A percentile compares a stretch with the other conserved stretches of the same genome.
Evolutionary conservation across 2,113 vertebrate species (phyloP).

Genomic region (Platichthys stellatus): DNA sequence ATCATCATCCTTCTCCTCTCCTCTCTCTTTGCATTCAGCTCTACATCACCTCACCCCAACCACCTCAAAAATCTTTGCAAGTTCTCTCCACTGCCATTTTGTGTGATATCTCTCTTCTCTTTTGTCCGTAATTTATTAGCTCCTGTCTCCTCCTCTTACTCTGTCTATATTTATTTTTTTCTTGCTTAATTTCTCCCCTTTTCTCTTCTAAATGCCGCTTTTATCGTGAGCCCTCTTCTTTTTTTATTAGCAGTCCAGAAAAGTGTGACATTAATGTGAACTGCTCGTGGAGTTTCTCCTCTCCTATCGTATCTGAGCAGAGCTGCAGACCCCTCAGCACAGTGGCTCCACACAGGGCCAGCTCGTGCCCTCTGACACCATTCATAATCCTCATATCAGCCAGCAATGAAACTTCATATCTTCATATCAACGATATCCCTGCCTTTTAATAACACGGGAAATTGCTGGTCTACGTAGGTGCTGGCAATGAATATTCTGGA

Average conservation of each 20-base stretch:
- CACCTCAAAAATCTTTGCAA: constrained; percentile 55
- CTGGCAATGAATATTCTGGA: constrained; percentile 57
- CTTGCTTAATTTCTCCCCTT: constrained; percentile 56
- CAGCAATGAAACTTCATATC: constrained; percentile 75
- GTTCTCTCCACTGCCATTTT: constrained; percentile 54
- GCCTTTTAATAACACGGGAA: constrained; percentile 74
- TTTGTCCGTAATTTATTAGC: constrained; percentile 69
- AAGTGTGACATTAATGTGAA: constrained; percentile 68
- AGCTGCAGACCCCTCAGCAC: constrained; percentile 51
- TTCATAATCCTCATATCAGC: constrained; percentile 78
- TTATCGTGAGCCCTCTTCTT: constrained; percentile 56
- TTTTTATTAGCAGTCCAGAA: constrained; percentile 60
- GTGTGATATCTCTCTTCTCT: constrained; percentile 42
- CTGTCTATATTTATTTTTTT: constrained; percentile 22
- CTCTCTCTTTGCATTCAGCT: constrained; percentile 30
- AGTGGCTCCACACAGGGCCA: constrained; percentile 61
- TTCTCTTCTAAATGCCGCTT: constrained; percentile 44
- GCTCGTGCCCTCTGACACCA: constrained; percentile 64
- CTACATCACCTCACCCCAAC: constrained; percentile 48
- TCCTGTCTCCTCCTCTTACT: constrained; percentile 7
- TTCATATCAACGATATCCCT: constrained; percentile 59
- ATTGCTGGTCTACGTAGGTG: constrained; percentile 69
- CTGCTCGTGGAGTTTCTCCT: constrained; percentile 49
- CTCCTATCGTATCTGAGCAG: constrained; percentile 55
- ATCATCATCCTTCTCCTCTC: constrained; percentile 28